Evolutionary conservation across 2,113 vertebrate species (phyloP).

Genomic region (Pollimyrus isidori): DNA sequence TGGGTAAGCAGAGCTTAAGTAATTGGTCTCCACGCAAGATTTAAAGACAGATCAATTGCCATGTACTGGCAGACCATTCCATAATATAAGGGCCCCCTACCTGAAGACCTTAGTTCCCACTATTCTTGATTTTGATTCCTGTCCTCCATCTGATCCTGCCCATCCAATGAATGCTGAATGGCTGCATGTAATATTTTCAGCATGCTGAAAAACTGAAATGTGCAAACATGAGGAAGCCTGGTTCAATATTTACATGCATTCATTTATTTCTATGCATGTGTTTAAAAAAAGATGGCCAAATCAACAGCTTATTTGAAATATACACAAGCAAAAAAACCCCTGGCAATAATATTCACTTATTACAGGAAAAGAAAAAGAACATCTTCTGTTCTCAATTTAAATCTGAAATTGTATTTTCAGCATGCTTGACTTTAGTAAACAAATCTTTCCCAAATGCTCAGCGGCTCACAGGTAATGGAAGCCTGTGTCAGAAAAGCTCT

Average conservation of each 20-base stretch:
- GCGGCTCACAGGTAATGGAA: not conserved
- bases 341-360: not conserved
- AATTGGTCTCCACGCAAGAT: not conserved
- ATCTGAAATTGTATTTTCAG: not conserved
- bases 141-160: not conserved
- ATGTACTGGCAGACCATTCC: not conserved
- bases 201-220: not conserved
- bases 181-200: not conserved
- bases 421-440: not conserved
- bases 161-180: not conserved
- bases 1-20: not conserved
- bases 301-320: constrained; percentile 9
- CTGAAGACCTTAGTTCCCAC: not conserved
- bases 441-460: not conserved
- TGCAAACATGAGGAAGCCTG: not conserved
- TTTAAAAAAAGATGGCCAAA: not conserved
- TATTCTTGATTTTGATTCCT: not conserved
- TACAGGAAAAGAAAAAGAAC: not conserved
- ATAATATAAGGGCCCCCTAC: not conserved
- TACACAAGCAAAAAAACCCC: constrained; percentile 16
- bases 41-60: not conserved
- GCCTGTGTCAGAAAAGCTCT: not conserved
- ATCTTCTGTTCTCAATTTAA: not conserved
- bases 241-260: not conserved
- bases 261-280: not conserved